These are phyloP conservation scores for Pollimyrus isidori DNA, from an alignment of 2,113 vertebrate genomes.

Conservation along the genomic window DNA sequence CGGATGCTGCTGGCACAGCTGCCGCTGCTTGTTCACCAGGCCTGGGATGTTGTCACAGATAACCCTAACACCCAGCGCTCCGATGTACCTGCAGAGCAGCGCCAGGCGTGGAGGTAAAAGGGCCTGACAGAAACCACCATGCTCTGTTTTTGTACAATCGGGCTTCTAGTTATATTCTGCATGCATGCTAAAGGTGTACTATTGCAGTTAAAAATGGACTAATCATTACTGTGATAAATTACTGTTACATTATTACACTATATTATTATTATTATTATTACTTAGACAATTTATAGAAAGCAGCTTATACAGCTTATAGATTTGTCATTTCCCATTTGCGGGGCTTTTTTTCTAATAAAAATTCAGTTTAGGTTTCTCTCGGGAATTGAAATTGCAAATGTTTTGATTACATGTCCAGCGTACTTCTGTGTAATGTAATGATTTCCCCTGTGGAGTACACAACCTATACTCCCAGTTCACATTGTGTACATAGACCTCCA, in stretches of 20 bases:
- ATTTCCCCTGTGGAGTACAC: not conserved
- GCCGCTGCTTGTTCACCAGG: slow-evolving; percentile 91
- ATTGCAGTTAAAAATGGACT: not conserved
- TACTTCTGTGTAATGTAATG: not conserved
- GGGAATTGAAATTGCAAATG: not conserved
- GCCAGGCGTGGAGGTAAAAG: not conserved
- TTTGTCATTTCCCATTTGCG: not conserved
- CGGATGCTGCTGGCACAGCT: slow-evolving; percentile 90
- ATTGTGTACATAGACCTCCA: not conserved
- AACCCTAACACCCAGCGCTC: slow-evolving; percentile 86
- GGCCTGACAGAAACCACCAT: not conserved
- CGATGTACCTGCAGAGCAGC: slow-evolving; percentile 78
- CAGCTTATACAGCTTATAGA: not conserved
- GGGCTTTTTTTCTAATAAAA: not conserved
- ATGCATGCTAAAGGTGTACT: not conserved
- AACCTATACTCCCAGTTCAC: not conserved
- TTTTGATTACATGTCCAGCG: not conserved
- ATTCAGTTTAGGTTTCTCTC: not conserved
- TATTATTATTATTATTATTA: not conserved
- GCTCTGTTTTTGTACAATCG: not conserved
- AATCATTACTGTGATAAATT: not conserved
- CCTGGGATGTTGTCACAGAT: slow-evolving; percentile 97
- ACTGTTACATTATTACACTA: not conserved
- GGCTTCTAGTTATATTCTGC: not conserved
- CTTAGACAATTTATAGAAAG: not conserved